Percentiles rank a stretch among this genome's conserved stretches.
Evolutionary conservation across 30 jellyfish, hydroid and myxozoan species (phyloP).

Genomic region (Pseudorhiza aurosa): DNA sequence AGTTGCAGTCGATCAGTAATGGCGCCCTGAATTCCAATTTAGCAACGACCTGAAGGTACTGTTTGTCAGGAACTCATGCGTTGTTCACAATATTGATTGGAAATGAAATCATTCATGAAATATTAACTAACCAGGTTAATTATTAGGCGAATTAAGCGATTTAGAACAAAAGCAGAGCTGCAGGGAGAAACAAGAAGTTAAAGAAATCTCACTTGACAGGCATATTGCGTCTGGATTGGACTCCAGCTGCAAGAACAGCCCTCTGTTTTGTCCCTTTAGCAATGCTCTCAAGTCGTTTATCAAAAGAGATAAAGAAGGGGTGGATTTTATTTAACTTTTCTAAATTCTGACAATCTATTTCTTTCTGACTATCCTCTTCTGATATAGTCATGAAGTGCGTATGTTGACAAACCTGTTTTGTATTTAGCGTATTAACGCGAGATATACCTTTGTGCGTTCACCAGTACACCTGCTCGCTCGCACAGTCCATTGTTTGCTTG

Average conservation of each 20-base stretch:
- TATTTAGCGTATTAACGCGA: not conserved
- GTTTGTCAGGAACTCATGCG: no score
- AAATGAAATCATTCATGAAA: not conserved
- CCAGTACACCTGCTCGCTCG: slow-evolving; percentile 24
- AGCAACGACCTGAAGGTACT: no score
- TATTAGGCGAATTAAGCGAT: not conserved
- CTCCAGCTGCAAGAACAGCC: slow-evolving; percentile 3
- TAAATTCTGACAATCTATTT: not conserved
- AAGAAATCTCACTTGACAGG: not conserved
- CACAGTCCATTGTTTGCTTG: slow-evolving; percentile 5
- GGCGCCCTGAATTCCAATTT: no score
- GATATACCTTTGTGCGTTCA: not conserved
- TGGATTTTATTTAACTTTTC: not conserved
- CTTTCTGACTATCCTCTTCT: no score
- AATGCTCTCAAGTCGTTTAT: not conserved
- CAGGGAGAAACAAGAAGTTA: not conserved
- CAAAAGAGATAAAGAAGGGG: not conserved
- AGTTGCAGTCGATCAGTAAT: no score
- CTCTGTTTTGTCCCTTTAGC: slow-evolving; percentile 1
- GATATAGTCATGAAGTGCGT: no score
- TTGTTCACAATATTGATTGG: no score
- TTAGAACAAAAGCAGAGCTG: not conserved
- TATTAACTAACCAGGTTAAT: not conserved
- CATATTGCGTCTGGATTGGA: not conserved
- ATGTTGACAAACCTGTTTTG: not conserved